Evolutionary conservation across 2,113 vertebrate species (phyloP).

Genomic region (Smithornis capensis): DNA sequence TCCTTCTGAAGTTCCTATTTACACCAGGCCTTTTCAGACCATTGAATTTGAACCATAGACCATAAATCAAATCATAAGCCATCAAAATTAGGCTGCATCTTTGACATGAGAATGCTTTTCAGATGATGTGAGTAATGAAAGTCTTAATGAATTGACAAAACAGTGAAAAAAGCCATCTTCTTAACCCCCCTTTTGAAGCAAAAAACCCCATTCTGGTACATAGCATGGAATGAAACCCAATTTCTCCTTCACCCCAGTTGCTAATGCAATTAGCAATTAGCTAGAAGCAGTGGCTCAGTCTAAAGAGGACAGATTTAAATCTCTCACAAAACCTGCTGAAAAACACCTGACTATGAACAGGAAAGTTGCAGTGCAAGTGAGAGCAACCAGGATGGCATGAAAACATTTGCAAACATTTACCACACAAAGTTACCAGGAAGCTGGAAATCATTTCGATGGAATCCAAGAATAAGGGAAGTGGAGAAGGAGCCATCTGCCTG

Average conservation of each 20-base stretch:
- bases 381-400: background rate
- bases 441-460: background rate
- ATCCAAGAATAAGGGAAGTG: background rate
- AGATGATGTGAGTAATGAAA: background rate
- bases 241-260: background rate
- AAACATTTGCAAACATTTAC: background rate
- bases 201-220: background rate
- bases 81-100: background rate
- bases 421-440: background rate
- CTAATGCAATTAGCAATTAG: background rate
- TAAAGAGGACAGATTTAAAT: background rate
- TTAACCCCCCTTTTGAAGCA: background rate
- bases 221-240: background rate
- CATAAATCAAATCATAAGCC: background rate
- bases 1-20: background rate
- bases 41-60: background rate
- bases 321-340: background rate
- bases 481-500: background rate
- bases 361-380: background rate
- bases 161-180: background rate
- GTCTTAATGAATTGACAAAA: background rate
- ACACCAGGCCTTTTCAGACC: background rate
- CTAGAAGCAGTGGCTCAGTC: background rate
- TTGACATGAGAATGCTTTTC: background rate
- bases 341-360: background rate